Evolutionary conservation across 2,113 vertebrate species (phyloP).

Genomic region (Megaptera novaeangliae): DNA sequence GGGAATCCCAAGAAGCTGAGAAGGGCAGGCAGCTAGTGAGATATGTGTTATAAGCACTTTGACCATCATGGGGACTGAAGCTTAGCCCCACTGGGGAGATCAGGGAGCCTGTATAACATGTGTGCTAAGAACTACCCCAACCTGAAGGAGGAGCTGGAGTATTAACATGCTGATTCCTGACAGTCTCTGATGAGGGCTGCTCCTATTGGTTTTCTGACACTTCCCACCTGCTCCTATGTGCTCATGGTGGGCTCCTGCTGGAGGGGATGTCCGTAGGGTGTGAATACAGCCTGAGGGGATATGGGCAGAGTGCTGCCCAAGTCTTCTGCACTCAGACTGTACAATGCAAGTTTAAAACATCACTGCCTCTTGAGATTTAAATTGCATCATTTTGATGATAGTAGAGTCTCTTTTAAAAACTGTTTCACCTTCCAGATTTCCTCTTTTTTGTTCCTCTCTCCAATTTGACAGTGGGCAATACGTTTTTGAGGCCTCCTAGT

Average conservation of each 20-base stretch:
- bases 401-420: neutral
- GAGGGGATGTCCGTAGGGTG: no score
- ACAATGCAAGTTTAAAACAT: neutral
- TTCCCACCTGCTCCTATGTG: no score
- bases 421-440: neutral
- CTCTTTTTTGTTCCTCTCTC: neutral
- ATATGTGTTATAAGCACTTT: neutral
- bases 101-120: rapidly evolving
- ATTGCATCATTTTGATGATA: rapidly evolving
- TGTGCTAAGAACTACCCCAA: neutral
- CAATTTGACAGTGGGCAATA: neutral
- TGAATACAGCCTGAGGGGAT: neutral
- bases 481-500: neutral
- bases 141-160: no score
- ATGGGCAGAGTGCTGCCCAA: no score
- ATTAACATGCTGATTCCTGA: rapidly evolving
- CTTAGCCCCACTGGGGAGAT: rapidly evolving
- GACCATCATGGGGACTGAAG: rapidly evolving
- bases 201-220: neutral
- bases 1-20: neutral
- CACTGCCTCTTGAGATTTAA: neutral
- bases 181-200: neutral
- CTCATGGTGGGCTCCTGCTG: neutral
- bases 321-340: no score
- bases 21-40: no score